Conservation (phyloP, 2,888 invertebrate genomes). For the Anoplius nigerrimus region DNA sequence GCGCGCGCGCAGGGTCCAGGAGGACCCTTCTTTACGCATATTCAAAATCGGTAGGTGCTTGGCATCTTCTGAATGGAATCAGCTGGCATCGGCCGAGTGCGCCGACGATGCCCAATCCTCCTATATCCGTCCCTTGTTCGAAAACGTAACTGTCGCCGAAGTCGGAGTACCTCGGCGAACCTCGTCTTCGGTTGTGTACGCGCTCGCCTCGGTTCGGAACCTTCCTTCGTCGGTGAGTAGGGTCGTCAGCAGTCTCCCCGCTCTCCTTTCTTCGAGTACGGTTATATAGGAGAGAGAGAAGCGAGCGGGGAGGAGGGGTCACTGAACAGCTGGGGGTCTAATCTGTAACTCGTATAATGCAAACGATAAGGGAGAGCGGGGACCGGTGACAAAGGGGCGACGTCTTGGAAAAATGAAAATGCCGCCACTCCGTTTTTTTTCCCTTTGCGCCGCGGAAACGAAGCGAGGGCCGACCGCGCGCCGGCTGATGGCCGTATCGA, state of each 20-base stretch:
- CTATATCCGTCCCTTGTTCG: too few species aligned
- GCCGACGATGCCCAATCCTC: too few species aligned
- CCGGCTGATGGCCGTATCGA: background rate
- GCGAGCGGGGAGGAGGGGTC: slow-evolving; percentile 32
- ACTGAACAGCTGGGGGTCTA: slow-evolving; percentile 53
- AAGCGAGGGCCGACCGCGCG: background rate
- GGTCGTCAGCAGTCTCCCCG: slow-evolving; percentile 41
- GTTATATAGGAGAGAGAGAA: slow-evolving; percentile 9
- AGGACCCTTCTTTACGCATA: too few species aligned
- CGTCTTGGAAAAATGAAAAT: background rate
- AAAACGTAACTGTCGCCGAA: too few species aligned
- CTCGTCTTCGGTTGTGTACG: slow-evolving; percentile 31
- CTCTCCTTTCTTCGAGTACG: slow-evolving; percentile 40
- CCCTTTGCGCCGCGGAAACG: background rate
- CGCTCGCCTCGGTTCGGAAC: slow-evolving; percentile 53
- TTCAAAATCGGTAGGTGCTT: too few species aligned
- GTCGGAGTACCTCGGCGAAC: too few species aligned
- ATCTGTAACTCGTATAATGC: slow-evolving; percentile 39
- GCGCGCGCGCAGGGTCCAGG: too few species aligned
- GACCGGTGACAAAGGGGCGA: slow-evolving; percentile 9
- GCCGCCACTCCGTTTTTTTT: background rate
- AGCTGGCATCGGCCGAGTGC: too few species aligned
- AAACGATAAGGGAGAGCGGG: slow-evolving; percentile 38
- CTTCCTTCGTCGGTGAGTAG: slow-evolving; percentile 39
- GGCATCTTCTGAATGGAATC: too few species aligned